A percentile compares a stretch with the other conserved stretches of the same genome.
phyloP scores from a whole-genome alignment of 1,140 invertebrate genomes.

The Protaetia brevitarsis region DNA sequence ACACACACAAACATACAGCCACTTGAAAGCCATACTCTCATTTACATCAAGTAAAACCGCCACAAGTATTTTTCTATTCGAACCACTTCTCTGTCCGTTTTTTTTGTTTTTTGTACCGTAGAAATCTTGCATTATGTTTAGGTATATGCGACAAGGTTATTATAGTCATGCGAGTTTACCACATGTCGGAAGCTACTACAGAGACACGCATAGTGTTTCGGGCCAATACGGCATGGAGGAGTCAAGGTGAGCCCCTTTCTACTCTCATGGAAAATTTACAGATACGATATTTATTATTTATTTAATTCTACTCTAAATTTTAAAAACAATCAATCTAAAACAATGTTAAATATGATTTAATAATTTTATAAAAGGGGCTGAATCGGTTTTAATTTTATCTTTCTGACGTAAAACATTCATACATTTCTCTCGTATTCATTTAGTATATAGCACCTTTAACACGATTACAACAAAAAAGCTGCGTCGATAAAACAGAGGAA shows the following conservation, averaged over 20 bases:
- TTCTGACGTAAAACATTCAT: too few relatives aligned
- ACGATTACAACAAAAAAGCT: conserved; percentile 49
- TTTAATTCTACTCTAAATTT: neutral
- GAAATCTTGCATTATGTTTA: conserved; percentile 31
- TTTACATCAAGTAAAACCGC: too few relatives aligned
- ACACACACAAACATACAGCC: too few relatives aligned
- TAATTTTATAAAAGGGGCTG: too few relatives aligned
- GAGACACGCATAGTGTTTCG: conserved; percentile 44
- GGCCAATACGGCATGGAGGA: conserved; percentile 45
- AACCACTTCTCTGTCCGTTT: neutral
- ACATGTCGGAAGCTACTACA: conserved; percentile 43
- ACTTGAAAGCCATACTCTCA: too few relatives aligned
- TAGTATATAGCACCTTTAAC: conserved; percentile 30
- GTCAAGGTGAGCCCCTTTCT: conserved; percentile 44
- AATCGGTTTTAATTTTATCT: too few relatives aligned
- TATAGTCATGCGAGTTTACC: conserved; percentile 44
- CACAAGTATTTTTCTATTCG: neutral
- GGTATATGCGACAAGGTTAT: conserved; percentile 49
- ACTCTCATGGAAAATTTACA: neutral
- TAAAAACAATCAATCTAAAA: neutral
- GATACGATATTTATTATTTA: neutral
- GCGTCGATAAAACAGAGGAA: too few relatives aligned
- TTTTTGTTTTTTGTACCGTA: conserved; percentile 29
- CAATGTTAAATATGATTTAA: too few relatives aligned
- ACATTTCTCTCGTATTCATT: neutral